A percentile compares a stretch with the other conserved stretches of the same genome.
Evolutionary conservation across 2,797 vertebrate genomes (phyloP).

Genomic region (Holocentrus rufus): DNA sequence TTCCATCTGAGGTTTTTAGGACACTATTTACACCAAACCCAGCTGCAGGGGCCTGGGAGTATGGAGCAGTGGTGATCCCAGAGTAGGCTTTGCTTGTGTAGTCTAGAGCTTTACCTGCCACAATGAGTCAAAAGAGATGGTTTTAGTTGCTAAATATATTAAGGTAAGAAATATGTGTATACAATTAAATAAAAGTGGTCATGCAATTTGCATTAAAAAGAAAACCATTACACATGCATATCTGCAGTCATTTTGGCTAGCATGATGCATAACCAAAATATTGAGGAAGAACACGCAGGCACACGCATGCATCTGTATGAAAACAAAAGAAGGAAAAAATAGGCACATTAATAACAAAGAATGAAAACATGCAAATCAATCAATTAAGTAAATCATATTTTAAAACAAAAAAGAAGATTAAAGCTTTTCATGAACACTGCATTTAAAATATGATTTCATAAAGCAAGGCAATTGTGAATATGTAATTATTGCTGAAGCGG

Average conservation of each 20-base stretch:
- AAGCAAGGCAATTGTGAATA: neutral
- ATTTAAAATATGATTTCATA: neutral
- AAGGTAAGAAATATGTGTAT: neutral
- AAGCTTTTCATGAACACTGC: conserved; percentile 34
- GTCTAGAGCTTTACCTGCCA: conserved; percentile 98
- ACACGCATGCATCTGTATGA: conserved; percentile 93
- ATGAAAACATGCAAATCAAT: conserved; percentile 73
- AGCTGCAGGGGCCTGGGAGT: conserved; percentile 87
- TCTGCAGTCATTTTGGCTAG: conserved; percentile 86
- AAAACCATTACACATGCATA: conserved; percentile 86
- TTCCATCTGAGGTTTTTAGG: conserved; percentile 91
- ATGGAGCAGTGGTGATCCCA: conserved; percentile 86
- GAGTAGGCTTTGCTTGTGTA: conserved; percentile 93
- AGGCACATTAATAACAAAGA: conserved; percentile 76
- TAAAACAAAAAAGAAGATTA: conserved; percentile 18
- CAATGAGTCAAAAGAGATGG: conserved; percentile 80
- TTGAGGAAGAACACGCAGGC: conserved; percentile 92
- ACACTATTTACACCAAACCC: conserved; percentile 88
- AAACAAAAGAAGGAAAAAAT: conserved; percentile 81
- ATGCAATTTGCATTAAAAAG: conserved; percentile 80
- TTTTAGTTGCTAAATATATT: conserved; percentile 69
- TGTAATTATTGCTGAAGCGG: neutral
- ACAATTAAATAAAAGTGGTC: conserved; percentile 55
- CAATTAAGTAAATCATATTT: conserved; percentile 60
- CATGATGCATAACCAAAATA: conserved; percentile 90